Evolutionary conservation across 1,140 invertebrate genomes (phyloP).

Genomic region (Drosophila bocki): DNA sequence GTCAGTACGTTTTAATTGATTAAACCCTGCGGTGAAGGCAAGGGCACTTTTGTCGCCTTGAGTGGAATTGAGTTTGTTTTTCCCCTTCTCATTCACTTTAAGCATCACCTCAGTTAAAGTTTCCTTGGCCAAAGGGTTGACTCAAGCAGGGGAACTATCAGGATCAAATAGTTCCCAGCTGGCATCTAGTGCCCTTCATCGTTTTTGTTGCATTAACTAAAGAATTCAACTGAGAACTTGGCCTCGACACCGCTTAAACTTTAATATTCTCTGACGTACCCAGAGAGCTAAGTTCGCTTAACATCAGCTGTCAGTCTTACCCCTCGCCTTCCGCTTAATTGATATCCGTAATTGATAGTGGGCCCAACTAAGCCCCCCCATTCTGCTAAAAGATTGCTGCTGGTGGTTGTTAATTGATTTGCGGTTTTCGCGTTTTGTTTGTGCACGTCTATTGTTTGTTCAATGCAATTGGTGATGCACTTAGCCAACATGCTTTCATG

Average conservation of each 20-base stretch:
- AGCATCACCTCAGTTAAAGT: background rate
- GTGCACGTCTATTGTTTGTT: constrained; percentile 3
- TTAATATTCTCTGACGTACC: background rate
- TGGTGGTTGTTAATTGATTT: constrained; percentile 57
- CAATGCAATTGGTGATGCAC: constrained; percentile 2
- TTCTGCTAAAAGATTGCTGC: background rate
- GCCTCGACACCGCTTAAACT: background rate
- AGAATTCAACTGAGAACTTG: background rate
- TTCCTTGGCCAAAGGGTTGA: constrained; percentile 7
- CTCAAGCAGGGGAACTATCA: background rate
- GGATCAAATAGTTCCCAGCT: background rate
- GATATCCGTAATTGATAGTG: constrained; percentile 45
- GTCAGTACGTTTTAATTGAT: constrained; percentile 19
- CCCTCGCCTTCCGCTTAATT: constrained; percentile 12
- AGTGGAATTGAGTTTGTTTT: constrained; percentile 17
- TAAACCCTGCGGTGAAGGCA: background rate
- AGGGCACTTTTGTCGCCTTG: constrained; percentile 23
- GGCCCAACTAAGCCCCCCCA: background rate
- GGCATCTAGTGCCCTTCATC: constrained; percentile 6
- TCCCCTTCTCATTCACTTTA: background rate
- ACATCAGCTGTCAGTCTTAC: constrained; percentile 7
- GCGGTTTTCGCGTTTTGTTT: constrained; percentile 53
- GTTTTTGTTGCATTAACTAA: background rate
- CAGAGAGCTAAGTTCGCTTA: background rate
- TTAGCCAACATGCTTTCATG: background rate